These are phyloP conservation scores for Dione juno DNA, from an alignment of 2,888 invertebrate species.

Conservation along the genomic window DNA sequence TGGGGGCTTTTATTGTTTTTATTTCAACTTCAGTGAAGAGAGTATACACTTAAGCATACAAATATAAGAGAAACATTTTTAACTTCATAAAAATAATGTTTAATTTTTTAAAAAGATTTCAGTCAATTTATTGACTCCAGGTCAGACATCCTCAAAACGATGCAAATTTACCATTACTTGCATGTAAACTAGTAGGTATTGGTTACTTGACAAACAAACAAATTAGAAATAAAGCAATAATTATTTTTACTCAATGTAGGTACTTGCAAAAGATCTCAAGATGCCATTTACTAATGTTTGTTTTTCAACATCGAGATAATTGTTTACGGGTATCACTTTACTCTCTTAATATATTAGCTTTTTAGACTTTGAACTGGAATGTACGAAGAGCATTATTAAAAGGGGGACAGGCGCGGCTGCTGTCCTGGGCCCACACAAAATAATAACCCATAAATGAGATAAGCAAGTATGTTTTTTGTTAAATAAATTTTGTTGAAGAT, in stretches of 20 bases:
- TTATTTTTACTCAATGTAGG: background rate
- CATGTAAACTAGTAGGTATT: background rate
- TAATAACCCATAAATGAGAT: too few species aligned
- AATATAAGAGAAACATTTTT: background rate
- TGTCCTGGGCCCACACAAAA: too few species aligned
- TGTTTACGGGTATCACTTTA: background rate
- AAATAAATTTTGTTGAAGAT: too few species aligned
- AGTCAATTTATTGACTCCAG: background rate
- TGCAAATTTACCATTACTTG: background rate
- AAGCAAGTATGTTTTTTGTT: too few species aligned
- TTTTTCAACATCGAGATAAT: background rate
- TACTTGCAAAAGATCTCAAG: background rate
- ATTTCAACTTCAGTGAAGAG: constrained; percentile 30
- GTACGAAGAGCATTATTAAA: too few species aligned
- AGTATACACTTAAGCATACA: constrained; percentile 7
- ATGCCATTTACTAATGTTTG: background rate
- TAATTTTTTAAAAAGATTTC: background rate
- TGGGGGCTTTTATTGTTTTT: constrained; percentile 29
- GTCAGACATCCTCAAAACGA: too few species aligned
- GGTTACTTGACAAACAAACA: too few species aligned
- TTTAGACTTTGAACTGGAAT: too few species aligned
- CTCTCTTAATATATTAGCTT: too few species aligned
- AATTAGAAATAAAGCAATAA: background rate
- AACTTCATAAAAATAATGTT: background rate
- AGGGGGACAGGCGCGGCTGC: too few species aligned